Percentiles rank a stretch among this genome's conserved stretches.
Evolutionary conservation across 1,140 invertebrate genomes (phyloP).

Genomic region (Plectrocnemia conspersa): DNA sequence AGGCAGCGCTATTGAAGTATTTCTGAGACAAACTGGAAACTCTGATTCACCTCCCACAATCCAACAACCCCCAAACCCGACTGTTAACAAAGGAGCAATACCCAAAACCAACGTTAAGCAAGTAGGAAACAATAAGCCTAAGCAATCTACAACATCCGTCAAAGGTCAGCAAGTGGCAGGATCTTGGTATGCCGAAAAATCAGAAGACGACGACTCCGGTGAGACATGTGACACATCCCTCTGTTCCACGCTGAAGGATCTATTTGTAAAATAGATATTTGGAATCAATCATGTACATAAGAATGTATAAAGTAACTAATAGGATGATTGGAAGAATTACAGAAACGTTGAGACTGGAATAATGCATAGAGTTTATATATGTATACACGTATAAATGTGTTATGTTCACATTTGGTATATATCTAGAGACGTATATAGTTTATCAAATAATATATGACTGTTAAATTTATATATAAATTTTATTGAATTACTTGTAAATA

Average conservation of each 20-base stretch:
- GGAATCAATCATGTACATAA: constrained; percentile 8
- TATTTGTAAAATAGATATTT: constrained; percentile 67
- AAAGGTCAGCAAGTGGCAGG: constrained; percentile 1
- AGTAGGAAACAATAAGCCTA: constrained; percentile 27
- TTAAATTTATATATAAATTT: no score
- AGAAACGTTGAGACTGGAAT: constrained; percentile 27
- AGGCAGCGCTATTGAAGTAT: constrained; percentile 76
- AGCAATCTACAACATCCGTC: constrained; percentile 37
- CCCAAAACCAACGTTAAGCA: constrained; percentile 23
- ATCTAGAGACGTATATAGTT: no score
- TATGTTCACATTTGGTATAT: background rate
- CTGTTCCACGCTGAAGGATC: constrained; percentile 75
- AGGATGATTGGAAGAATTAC: constrained; percentile 6
- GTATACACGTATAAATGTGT: constrained; percentile 2
- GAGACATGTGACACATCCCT: constrained; percentile 70
- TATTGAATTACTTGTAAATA: no score
- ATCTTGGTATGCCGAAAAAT: constrained; percentile 52
- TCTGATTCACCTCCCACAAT: constrained; percentile 40
- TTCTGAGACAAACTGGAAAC: constrained; percentile 56
- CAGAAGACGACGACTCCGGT: constrained; percentile 59
- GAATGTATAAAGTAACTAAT: constrained; percentile 7
- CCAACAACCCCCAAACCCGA: constrained; percentile 23
- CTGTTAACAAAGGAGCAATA: constrained; percentile 33
- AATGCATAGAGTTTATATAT: background rate
- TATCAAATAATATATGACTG: no score